Conservation (phyloP, 2,113 vertebrate species). For the Malurus melanocephalus region DNA sequence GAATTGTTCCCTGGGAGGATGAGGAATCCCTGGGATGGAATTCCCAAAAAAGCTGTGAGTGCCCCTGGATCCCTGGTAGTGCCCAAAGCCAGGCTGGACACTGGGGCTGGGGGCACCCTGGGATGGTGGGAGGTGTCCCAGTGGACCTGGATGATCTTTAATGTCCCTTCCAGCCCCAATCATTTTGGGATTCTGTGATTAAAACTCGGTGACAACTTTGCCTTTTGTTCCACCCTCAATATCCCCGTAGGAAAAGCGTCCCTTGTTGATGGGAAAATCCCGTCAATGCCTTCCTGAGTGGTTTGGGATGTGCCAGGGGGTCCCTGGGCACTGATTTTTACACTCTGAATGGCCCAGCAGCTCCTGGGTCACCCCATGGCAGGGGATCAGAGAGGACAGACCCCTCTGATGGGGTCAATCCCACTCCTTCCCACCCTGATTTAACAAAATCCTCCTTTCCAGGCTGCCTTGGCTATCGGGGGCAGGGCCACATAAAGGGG, state of each 20-base stretch:
- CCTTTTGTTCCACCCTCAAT: rapidly evolving
- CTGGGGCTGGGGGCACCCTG: background rate
- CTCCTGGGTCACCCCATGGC: background rate
- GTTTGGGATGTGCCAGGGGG: background rate
- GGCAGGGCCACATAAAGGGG: background rate
- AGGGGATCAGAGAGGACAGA: background rate
- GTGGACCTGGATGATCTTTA: background rate
- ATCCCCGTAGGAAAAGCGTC: rapidly evolving
- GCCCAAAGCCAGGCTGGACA: background rate
- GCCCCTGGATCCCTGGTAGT: background rate
- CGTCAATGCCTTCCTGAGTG: background rate
- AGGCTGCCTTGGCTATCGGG: background rate
- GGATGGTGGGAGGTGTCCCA: rapidly evolving
- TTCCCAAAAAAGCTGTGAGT: background rate
- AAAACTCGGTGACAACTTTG: background rate
- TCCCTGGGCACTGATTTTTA: background rate
- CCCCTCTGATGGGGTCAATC: background rate
- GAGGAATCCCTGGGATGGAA: rapidly evolving
- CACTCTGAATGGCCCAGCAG: background rate
- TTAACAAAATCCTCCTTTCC: background rate
- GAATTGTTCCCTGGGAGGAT: rapidly evolving
- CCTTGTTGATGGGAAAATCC: background rate
- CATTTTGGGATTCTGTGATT: too few species aligned
- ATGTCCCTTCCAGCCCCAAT: background rate
- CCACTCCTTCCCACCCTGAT: background rate